phyloP scores from a whole-genome alignment of 2,113 vertebrate species.

The Rhagologus leucostigma region DNA sequence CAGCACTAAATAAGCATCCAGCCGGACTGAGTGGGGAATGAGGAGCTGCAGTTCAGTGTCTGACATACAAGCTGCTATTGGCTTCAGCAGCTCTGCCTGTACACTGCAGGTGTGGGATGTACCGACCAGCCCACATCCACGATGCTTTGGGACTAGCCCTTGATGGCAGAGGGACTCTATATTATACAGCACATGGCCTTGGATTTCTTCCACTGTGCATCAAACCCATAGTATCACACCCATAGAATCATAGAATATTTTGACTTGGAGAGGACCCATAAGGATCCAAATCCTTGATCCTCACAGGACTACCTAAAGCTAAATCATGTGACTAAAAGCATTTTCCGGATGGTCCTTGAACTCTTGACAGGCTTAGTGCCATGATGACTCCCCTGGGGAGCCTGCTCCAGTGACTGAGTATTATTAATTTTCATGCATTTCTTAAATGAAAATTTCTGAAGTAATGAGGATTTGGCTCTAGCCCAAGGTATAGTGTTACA shows the following conservation, averaged over 20 bases:
- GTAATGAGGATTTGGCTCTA: background rate
- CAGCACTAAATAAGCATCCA: background rate
- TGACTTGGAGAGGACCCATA: background rate
- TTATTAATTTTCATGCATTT: background rate
- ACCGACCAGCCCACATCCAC: background rate
- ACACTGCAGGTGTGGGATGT: background rate
- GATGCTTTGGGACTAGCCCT: background rate
- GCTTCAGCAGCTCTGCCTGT: background rate
- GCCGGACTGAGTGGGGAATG: background rate
- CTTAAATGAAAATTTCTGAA: background rate
- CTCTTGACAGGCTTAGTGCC: background rate
- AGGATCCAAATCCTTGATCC: background rate
- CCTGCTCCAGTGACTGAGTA: background rate
- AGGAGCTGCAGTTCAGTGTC: background rate
- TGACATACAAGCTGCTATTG: background rate
- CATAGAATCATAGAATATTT: background rate
- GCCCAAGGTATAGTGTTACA: background rate
- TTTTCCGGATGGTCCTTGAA: background rate
- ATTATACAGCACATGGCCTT: background rate
- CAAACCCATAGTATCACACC: no score
- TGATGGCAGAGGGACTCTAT: fast-evolving
- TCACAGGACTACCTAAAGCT: background rate
- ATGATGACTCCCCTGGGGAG: background rate
- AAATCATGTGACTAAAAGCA: background rate
- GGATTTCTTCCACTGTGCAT: background rate